These are phyloP conservation scores for Struthio camelus DNA, from an alignment of 2,113 vertebrate genomes.

Conservation along the genomic window DNA sequence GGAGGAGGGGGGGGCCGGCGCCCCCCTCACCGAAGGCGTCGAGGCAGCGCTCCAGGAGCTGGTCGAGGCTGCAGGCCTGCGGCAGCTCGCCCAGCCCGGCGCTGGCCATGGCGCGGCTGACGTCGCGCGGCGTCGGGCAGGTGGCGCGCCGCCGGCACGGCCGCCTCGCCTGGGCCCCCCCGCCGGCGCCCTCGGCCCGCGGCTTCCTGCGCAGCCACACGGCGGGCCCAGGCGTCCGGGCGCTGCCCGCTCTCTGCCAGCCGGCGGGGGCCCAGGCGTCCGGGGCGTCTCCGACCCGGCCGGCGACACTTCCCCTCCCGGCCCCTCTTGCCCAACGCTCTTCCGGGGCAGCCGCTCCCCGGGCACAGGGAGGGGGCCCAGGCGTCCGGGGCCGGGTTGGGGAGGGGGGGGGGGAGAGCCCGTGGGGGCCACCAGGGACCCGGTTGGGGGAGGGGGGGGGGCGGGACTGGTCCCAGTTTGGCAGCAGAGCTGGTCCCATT, in stretches of 20 bases:
- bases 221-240: too few relatives aligned
- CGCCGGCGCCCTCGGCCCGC: conserved; percentile 75
- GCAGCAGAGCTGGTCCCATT: too few relatives aligned
- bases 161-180: conserved; percentile 48
- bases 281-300: too few relatives aligned
- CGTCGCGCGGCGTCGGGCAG: conserved; percentile 88
- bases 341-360: neutral
- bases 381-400: too few relatives aligned
- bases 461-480: too few relatives aligned
- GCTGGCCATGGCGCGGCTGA: conserved; percentile 82
- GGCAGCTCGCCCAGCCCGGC: conserved; percentile 71
- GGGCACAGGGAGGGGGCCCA: too few relatives aligned
- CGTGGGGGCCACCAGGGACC: too few relatives aligned
- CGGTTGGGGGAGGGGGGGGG: too few relatives aligned
- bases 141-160: conserved; percentile 83
- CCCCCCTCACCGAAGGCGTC: conserved; percentile 83
- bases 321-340: neutral
- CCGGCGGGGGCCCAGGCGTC: too few relatives aligned
- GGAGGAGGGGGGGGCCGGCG: neutral
- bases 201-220: conserved; percentile 48
- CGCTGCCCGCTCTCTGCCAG: too few relatives aligned
- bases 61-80: conserved; percentile 84
- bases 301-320: too few relatives aligned
- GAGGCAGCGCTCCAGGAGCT: conserved; percentile 88
- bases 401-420: too few relatives aligned